phyloP scores from a whole-genome alignment of 1,140 invertebrate species.

The Ceratina australensis region DNA sequence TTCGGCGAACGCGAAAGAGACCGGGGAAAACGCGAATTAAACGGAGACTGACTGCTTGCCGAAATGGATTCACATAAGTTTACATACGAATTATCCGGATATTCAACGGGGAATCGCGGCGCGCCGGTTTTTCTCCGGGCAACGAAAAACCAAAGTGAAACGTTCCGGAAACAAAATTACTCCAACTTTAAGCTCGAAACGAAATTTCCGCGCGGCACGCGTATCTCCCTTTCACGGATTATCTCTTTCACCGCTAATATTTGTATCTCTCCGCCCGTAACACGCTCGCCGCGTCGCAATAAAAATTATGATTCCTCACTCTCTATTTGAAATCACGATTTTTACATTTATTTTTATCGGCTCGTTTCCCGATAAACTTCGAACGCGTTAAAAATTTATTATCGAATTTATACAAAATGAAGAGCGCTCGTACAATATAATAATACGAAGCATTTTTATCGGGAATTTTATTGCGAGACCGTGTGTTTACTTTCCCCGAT shows the following conservation, averaged over 20 bases:
- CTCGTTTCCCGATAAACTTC: too few species aligned
- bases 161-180: constrained; percentile 14
- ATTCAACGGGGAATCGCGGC: constrained; percentile 24
- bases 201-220: not conserved
- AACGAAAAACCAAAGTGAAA: not conserved
- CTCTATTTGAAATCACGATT: not conserved
- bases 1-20: constrained; percentile 1
- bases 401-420: too few species aligned
- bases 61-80: constrained; percentile 33
- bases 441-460: too few species aligned
- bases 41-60: not conserved
- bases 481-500: not conserved
- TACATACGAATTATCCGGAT: constrained; percentile 32
- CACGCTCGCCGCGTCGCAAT: not conserved
- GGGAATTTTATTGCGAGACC: too few species aligned
- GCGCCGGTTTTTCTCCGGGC: not conserved
- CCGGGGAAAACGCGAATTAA: constrained; percentile 21
- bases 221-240: not conserved
- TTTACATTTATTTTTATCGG: too few species aligned
- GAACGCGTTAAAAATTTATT: too few species aligned
- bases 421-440: too few species aligned
- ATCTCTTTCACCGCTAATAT: constrained; percentile 19
- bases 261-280: not conserved
- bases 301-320: not conserved
- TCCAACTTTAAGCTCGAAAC: constrained; percentile 2